Conservation (phyloP, 2,797 vertebrate species). For the Scleropages formosus region DNA sequence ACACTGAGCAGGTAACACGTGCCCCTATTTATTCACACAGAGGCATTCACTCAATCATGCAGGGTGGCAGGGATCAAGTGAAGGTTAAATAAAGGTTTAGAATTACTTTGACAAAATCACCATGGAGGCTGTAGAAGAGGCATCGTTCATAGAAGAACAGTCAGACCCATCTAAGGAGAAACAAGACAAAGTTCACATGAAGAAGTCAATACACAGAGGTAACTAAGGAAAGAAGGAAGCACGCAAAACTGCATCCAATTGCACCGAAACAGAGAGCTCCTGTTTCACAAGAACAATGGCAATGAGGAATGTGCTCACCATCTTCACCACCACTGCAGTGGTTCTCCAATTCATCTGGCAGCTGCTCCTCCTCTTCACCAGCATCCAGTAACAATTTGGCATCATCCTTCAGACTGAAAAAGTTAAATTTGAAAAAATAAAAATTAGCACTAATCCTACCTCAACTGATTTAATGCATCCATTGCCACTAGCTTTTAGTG, state of each 20-base stretch:
- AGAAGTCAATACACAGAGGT: neutral
- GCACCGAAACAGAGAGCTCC: neutral
- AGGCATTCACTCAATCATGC: neutral
- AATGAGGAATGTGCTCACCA: constrained; percentile 47
- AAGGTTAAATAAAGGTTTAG: constrained; percentile 2
- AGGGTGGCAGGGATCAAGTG: neutral
- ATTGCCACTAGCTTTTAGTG: no score
- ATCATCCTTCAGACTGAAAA: constrained; percentile 48
- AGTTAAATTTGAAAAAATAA: neutral
- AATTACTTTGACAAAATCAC: constrained; percentile 68
- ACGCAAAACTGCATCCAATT: neutral
- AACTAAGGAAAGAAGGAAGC: neutral
- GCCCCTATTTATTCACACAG: neutral
- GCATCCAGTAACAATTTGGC: constrained; percentile 47
- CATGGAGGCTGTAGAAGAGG: constrained; percentile 61
- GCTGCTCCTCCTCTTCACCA: constrained; percentile 74
- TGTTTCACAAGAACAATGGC: neutral
- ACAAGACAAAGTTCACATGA: neutral
- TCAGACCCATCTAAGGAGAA: constrained; percentile 67
- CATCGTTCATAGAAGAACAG: constrained; percentile 57
- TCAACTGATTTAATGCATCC: neutral
- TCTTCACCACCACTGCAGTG: constrained; percentile 70
- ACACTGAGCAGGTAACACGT: neutral
- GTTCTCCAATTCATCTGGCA: constrained; percentile 75
- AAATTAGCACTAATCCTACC: neutral